phyloP scores from a whole-genome alignment of 2,888 invertebrate species.

The Macroteleia sp. region DNA sequence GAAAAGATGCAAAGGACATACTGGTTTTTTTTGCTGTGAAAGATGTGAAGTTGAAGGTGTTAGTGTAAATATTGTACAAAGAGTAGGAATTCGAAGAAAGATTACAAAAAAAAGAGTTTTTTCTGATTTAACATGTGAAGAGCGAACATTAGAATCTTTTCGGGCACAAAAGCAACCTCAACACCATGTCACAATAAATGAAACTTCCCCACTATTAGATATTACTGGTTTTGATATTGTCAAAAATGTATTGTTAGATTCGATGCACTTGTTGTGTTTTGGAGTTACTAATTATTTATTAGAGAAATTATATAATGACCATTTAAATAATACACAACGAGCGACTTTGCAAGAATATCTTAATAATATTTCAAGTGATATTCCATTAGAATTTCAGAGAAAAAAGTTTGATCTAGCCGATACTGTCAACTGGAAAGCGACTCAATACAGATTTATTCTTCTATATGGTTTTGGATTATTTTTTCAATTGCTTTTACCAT shows the following conservation, averaged over 20 bases:
- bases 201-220: constrained; percentile 1
- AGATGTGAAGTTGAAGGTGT: background rate
- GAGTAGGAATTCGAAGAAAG: too few relatives aligned
- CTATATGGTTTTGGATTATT: constrained; percentile 34
- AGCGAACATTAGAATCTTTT: background rate
- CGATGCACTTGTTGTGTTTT: constrained; percentile 18
- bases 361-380: constrained; percentile 1
- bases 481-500: background rate
- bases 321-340: background rate
- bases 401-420: constrained; percentile 55
- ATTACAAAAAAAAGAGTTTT: background rate
- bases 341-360: background rate
- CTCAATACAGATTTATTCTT: constrained; percentile 62
- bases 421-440: constrained; percentile 62
- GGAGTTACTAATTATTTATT: constrained; percentile 20
- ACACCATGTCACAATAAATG: background rate
- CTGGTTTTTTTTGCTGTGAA: background rate
- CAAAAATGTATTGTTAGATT: constrained; percentile 7
- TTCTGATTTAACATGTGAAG: background rate
- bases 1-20: background rate
- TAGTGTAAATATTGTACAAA: background rate
- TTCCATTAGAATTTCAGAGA: constrained; percentile 66
- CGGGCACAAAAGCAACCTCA: background rate
- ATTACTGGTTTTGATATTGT: constrained; percentile 4
- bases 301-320: background rate